Percentiles rank a stretch among this genome's conserved stretches.
These are phyloP conservation scores for Drosophila aldrichi DNA, from an alignment of 2,888 invertebrate genomes.

Conservation along the genomic window DNA sequence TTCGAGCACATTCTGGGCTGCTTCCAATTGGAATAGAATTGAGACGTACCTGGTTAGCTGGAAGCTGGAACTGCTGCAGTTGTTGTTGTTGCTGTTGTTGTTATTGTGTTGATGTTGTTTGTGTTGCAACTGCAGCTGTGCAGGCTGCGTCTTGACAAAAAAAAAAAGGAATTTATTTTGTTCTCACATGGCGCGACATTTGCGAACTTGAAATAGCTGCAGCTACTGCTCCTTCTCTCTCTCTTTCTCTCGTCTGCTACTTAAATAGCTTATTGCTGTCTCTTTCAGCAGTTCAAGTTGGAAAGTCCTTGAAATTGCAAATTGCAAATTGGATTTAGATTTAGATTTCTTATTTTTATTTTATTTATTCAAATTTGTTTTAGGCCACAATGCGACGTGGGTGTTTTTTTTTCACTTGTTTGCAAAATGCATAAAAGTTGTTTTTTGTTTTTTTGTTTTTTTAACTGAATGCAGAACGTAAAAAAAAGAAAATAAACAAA, in stretches of 20 bases:
- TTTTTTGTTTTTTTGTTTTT: not conserved
- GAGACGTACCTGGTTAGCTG: constrained; percentile 43
- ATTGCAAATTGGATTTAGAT: not conserved
- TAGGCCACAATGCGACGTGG: not conserved
- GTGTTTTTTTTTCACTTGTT: constrained; percentile 9
- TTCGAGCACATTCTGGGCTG: constrained; percentile 30
- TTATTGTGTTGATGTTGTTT: not conserved
- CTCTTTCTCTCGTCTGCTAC: not conserved
- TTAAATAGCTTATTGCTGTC: constrained; percentile 19
- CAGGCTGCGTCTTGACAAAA: constrained; percentile 2
- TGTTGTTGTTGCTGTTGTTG: not conserved
- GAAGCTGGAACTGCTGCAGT: constrained; percentile 12
- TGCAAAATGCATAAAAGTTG: constrained; percentile 2
- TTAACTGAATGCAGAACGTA: constrained; percentile 10
- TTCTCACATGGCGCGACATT: constrained; percentile 56
- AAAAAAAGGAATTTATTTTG: constrained; percentile 18
- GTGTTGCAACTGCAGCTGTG: constrained; percentile 12
- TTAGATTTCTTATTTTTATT: not conserved
- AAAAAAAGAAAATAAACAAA: constrained; percentile 26
- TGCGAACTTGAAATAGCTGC: constrained; percentile 17
- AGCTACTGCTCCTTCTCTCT: constrained; percentile 1
- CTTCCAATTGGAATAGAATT: constrained; percentile 20
- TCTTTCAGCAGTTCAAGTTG: constrained; percentile 23
- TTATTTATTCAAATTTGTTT: not conserved
- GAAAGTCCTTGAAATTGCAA: constrained; percentile 14